phyloP scores from a whole-genome alignment of 2,888 invertebrate species.

The Disparrhopalites patrizii region DNA sequence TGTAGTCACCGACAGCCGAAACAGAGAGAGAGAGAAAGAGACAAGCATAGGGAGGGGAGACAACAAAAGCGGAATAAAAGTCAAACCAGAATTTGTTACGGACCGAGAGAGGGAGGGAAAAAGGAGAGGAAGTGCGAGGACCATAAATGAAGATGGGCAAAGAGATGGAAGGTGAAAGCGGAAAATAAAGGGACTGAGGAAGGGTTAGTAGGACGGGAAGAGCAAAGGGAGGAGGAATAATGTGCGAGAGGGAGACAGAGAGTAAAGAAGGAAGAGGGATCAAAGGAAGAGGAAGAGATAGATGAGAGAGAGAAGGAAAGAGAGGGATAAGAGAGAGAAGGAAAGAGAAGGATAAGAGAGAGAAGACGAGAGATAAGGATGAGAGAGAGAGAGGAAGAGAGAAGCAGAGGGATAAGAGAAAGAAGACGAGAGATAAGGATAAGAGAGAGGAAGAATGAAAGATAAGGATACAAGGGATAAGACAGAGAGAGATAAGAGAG shows the following conservation, averaged over 20 bases:
- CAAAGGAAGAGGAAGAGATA: too few species aligned
- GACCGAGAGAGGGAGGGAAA: neutral
- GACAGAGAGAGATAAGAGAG: too few species aligned
- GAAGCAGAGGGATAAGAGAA: neutral
- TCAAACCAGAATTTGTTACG: too few species aligned
- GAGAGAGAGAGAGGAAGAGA: conserved; percentile 14
- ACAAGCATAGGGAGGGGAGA: neutral
- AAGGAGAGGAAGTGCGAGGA: too few species aligned
- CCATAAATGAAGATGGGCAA: too few species aligned
- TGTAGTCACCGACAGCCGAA: too few species aligned
- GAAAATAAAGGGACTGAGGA: neutral
- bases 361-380: conserved; percentile 6
- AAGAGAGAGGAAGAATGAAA: neutral
- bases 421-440: neutral
- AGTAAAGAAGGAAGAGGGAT: too few species aligned
- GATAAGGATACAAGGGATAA: conserved; percentile 14
- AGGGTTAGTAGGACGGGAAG: neutral
- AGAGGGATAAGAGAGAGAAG: conserved; percentile 5
- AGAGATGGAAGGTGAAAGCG: too few species aligned
- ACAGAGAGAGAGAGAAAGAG: neutral
- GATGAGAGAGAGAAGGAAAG: neutral
- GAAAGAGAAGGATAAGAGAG: neutral
- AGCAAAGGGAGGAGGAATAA: neutral
- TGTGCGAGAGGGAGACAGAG: neutral
- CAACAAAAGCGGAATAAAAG: neutral